Percentiles rank a stretch among this genome's conserved stretches.
Evolutionary conservation across 2,113 vertebrate genomes (phyloP).

Genomic region (Corythaeola cristata): DNA sequence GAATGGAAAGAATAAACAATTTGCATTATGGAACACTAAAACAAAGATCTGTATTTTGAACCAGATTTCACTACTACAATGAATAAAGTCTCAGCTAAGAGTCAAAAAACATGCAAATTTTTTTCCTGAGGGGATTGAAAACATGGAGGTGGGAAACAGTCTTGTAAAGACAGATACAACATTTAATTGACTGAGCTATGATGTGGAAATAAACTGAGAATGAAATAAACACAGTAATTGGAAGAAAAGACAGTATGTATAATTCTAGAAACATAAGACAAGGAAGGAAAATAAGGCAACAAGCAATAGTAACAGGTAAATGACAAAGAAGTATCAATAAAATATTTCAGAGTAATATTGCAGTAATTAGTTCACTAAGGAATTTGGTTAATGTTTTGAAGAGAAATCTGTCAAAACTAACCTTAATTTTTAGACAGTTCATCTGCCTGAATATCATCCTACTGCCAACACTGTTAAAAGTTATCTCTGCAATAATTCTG

Average conservation of each 20-base stretch:
- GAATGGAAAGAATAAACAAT: neutral
- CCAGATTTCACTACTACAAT: neutral
- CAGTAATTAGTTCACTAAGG: constrained; percentile 53
- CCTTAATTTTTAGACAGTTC: constrained; percentile 43
- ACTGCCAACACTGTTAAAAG: constrained; percentile 26
- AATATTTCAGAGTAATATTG: constrained; percentile 38
- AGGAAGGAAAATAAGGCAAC: neutral
- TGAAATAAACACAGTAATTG: neutral
- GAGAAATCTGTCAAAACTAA: constrained; percentile 46
- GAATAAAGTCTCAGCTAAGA: neutral
- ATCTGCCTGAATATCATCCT: neutral
- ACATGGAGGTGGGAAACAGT: neutral
- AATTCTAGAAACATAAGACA: neutral
- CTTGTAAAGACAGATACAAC: neutral
- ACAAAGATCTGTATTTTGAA: neutral
- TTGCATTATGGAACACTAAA: neutral
- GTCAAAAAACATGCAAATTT: neutral
- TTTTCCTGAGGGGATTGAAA: neutral
- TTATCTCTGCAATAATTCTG: constrained; percentile 3
- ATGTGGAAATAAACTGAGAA: neutral
- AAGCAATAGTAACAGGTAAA: neutral
- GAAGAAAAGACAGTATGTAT: neutral
- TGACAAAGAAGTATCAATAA: constrained; percentile 24
- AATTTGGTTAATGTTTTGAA: constrained; percentile 54
- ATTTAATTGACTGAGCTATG: neutral